Evolutionary conservation across 1,140 invertebrate species (phyloP).

Genomic region (Drosophila eugracilis): DNA sequence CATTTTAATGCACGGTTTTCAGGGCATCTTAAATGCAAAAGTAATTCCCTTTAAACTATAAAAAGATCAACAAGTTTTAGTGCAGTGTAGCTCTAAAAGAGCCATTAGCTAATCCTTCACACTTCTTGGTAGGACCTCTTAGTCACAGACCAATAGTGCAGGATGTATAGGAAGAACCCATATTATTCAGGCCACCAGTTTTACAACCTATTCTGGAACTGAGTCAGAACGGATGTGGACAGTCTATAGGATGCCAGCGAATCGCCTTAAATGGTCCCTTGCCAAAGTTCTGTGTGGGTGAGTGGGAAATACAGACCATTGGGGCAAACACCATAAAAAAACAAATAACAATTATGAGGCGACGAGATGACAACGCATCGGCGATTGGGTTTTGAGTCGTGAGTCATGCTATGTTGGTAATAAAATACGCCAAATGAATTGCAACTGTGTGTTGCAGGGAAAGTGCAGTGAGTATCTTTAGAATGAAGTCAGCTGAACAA

Average conservation of each 20-base stretch:
- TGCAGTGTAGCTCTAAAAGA: neutral
- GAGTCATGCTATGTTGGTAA: constrained; percentile 52
- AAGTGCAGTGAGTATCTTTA: constrained; percentile 30
- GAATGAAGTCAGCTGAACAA: constrained; percentile 24
- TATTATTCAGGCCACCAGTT: neutral
- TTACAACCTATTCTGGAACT: constrained; percentile 2
- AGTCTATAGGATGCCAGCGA: neutral
- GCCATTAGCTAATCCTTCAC: neutral
- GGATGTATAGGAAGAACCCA: neutral
- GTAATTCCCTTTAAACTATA: no score
- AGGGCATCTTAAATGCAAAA: no score
- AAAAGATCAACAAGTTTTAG: no score
- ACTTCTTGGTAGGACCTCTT: neutral
- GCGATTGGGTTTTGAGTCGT: constrained; percentile 11
- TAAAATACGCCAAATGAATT: constrained; percentile 32
- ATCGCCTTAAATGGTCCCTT: constrained; percentile 10
- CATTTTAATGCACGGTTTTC: no score
- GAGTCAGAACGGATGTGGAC: constrained; percentile 37
- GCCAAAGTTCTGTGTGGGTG: constrained; percentile 27
- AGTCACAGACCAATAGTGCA: neutral
- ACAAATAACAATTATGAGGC: constrained; percentile 51
- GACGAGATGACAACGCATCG: constrained; percentile 52
- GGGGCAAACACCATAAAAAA: constrained; percentile 36
- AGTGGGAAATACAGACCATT: constrained; percentile 48
- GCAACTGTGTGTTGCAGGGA: constrained; percentile 30